These are phyloP conservation scores for Sinocyclocheilus anophthalmus DNA, from an alignment of 2,113 vertebrate species.

Conservation along the genomic window DNA sequence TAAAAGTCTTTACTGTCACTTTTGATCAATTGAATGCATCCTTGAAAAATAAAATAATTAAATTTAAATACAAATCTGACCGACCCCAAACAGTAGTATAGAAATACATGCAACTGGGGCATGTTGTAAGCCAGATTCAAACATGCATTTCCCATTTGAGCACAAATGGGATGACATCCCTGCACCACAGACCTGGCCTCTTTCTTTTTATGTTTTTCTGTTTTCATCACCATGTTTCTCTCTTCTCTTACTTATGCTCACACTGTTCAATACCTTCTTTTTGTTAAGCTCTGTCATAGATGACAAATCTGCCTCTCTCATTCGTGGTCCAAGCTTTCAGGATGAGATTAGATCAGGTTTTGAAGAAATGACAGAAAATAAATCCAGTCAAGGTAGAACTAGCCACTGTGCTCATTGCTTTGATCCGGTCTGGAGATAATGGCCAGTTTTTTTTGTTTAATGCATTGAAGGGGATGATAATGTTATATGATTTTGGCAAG, in stretches of 20 bases:
- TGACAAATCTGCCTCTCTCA: slow-evolving; percentile 18
- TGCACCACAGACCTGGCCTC: background rate
- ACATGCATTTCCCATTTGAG: background rate
- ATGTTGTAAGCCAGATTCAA: background rate
- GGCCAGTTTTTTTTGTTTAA: background rate
- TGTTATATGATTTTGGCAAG: slow-evolving; percentile 1
- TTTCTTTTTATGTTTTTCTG: background rate
- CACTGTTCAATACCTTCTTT: background rate
- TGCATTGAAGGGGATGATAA: background rate
- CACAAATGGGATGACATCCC: background rate
- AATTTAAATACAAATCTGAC: background rate
- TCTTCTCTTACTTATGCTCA: background rate
- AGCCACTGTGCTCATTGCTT: background rate
- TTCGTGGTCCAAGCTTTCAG: background rate
- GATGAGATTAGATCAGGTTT: slow-evolving; percentile 24
- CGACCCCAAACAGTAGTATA: background rate
- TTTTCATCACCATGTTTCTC: background rate
- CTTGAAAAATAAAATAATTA: background rate
- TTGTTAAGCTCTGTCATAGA: slow-evolving; percentile 14
- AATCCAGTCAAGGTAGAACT: background rate
- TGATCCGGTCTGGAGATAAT: slow-evolving; percentile 21
- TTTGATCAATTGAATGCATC: background rate
- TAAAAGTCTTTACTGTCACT: too few species aligned
- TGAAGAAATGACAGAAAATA: slow-evolving; percentile 27
- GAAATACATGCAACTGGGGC: background rate